Conservation (phyloP, 1,140 invertebrate species). For the Kradibia gibbosae region DNA sequence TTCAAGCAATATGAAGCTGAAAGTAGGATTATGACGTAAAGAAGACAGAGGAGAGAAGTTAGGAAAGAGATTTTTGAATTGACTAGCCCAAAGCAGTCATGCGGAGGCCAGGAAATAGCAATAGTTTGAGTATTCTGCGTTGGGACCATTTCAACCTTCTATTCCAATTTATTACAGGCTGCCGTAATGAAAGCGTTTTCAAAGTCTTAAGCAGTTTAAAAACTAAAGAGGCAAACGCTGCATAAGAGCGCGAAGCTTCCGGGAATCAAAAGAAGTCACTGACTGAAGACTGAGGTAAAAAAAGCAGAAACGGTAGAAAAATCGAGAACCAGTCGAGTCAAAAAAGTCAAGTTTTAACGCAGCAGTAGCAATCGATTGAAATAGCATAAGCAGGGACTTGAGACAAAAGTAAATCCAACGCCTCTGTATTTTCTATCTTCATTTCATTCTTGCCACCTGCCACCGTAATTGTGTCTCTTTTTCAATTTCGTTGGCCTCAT, state of each 20-base stretch:
- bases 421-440: slow-evolving; percentile 46
- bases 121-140: background rate
- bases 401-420: slow-evolving; percentile 65
- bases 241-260: background rate
- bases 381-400: slow-evolving; percentile 55
- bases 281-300: background rate
- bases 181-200: slow-evolving; percentile 54
- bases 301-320: background rate
- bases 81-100: slow-evolving; percentile 3
- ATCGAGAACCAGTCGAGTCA: background rate
- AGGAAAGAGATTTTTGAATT: background rate
- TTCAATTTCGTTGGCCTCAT: slow-evolving; percentile 56
- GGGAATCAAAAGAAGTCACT: background rate
- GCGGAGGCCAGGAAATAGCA: background rate
- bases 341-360: slow-evolving; percentile 14
- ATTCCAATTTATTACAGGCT: slow-evolving; percentile 57
- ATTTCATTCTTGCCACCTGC: slow-evolving; percentile 25
- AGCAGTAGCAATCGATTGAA: slow-evolving; percentile 53
- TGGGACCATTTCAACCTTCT: background rate
- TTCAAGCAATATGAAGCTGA: background rate
- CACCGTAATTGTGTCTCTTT: slow-evolving; percentile 52
- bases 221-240: background rate
- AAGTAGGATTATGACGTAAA: background rate
- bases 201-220: slow-evolving; percentile 43
- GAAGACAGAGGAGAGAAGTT: background rate